These are phyloP conservation scores for Theristicus caerulescens DNA, from an alignment of 2,113 vertebrate species.

Conservation along the genomic window DNA sequence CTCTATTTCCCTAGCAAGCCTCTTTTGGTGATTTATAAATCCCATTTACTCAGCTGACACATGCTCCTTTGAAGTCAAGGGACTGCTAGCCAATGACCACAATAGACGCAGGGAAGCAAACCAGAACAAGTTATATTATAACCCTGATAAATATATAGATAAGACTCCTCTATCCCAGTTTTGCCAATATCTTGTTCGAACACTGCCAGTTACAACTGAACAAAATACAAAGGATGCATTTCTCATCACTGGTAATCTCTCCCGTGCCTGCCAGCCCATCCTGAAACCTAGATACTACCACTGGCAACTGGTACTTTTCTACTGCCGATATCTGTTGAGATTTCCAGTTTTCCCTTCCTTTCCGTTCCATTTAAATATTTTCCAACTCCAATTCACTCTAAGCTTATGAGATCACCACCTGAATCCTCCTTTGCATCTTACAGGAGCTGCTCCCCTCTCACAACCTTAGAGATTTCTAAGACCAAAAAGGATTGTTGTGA, in stretches of 20 bases:
- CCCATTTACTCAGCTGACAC: not conserved
- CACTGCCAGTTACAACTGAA: not conserved
- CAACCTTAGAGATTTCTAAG: not conserved
- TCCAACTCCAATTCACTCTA: not conserved
- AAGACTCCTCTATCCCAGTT: not conserved
- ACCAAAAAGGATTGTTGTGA: not conserved
- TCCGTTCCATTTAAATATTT: not conserved
- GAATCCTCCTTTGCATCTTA: not conserved
- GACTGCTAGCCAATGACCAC: not conserved
- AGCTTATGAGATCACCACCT: not conserved
- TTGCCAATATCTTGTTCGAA: not conserved
- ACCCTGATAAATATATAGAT: not conserved
- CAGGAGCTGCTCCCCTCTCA: not conserved
- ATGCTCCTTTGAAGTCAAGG: not conserved
- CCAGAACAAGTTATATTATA: not conserved
- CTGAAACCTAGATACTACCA: not conserved
- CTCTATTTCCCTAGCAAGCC: not conserved
- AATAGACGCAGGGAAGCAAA: not conserved
- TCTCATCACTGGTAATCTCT: not conserved
- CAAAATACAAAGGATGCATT: not conserved
- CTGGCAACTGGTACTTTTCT: not conserved
- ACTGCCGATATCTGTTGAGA: not conserved
- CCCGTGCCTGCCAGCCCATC: not conserved
- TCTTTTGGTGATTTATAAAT: not conserved
- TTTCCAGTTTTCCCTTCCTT: not conserved